These are phyloP conservation scores for Erynnis tages DNA, from an alignment of 2,888 invertebrate genomes.

Conservation along the genomic window DNA sequence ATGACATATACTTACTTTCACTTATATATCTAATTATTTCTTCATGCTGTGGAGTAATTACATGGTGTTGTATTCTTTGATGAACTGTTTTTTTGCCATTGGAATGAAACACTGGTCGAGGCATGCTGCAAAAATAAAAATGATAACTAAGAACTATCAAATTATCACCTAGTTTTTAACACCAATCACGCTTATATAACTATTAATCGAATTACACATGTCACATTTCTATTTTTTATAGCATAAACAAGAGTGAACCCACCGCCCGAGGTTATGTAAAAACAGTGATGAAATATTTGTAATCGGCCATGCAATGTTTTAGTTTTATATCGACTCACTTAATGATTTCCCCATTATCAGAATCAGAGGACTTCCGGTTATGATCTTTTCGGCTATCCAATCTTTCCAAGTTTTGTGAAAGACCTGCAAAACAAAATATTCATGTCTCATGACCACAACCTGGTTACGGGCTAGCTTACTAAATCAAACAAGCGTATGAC, in stretches of 20 bases:
- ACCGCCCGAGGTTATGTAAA: conserved; percentile 74
- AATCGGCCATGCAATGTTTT: conserved; percentile 39
- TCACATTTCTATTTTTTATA: neutral
- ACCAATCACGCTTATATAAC: neutral
- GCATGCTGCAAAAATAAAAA: conserved; percentile 82
- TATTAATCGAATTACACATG: conserved; percentile 1
- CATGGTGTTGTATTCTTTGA: conserved; percentile 82
- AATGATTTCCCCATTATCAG: conserved; percentile 84
- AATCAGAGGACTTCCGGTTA: conserved; percentile 85
- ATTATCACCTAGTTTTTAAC: neutral
- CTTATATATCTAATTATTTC: conserved; percentile 93
- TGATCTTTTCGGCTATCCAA: conserved; percentile 88
- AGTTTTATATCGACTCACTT: conserved; percentile 73
- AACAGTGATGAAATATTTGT: conserved; percentile 64
- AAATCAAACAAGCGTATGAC: conserved; percentile 39
- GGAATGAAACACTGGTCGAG: conserved; percentile 91
- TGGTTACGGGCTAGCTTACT: conserved; percentile 30
- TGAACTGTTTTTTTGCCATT: conserved; percentile 83
- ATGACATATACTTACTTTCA: conserved; percentile 85
- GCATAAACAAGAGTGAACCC: conserved; percentile 33
- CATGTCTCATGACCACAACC: conserved; percentile 35
- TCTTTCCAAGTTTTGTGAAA: conserved; percentile 90
- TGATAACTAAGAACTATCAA: conserved; percentile 28
- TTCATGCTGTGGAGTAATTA: conserved; percentile 89
- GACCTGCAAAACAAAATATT: conserved; percentile 79